Evolutionary conservation across 2,797 vertebrate species (phyloP), one percentile per base, ranked within the genome.

Genomic region (Tenualosa thibaudeaui): DNA sequence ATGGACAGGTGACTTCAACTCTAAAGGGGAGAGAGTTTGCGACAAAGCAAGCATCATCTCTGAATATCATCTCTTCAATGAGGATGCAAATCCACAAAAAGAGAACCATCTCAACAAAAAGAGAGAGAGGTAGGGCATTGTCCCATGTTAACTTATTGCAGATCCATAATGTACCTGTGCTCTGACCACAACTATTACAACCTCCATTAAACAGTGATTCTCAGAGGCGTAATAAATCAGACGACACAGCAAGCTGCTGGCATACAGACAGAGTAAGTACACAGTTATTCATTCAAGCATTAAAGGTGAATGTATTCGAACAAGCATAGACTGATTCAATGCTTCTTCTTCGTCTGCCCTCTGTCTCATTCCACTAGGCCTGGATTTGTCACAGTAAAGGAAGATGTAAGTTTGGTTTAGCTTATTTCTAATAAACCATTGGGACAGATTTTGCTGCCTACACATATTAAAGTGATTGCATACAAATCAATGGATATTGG

Each of bases 221-320:
- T 84, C 46, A 50, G 78, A 86, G 87, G 87, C 58, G 84, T 82
- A 51, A 37, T 75, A 26, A 83, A 51, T 71, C 91, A 89, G 54
- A 91, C 89, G 82, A 90, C 46, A 26, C 60, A 88, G 83, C 88
- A 75, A 81, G 92, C 94, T 0, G 82, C 86, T 9, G 60, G 91
- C 43, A 87, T 90, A 82, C 95, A 95, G 87, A 96, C 95, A 65
- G 91, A 93, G 95, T 96, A 89, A 95, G 95, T 94, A 92, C 40
- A 78, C 37, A 22, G 40, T 19, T 7, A 24, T 8, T 24, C 17
- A 13, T 37, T 40, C 15, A 43, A 78, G 15, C 12, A 78, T 43
- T 43, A 43, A 37, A 78, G 37, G 17, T 31, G 12, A 31, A 71
- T 22, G 17, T 78, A 40, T 15, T 9, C 8, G 37, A 1, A 78